Conservation (phyloP, 2,888 invertebrate species). For the Dynastes grantii region DNA sequence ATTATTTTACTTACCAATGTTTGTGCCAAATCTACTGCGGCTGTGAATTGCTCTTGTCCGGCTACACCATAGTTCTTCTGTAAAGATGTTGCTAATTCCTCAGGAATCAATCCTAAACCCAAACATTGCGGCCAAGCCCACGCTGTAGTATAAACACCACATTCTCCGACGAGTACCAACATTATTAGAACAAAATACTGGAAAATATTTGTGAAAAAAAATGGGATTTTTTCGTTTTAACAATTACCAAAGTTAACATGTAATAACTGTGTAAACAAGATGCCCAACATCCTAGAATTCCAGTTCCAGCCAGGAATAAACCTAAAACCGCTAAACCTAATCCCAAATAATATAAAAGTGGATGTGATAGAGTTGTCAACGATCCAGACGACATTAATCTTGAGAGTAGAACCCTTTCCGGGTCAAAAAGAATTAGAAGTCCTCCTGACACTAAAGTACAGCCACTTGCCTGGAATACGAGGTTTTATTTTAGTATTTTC, state of each 20-base stretch:
- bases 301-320: conserved; percentile 78
- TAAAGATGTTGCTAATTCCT: conserved; percentile 80
- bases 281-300: conserved; percentile 87
- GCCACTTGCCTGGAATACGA: conserved; percentile 78
- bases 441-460: conserved; percentile 81
- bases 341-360: conserved; percentile 84
- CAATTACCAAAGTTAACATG: conserved; percentile 79
- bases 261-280: conserved; percentile 83
- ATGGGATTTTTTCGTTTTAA: not conserved
- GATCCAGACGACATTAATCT: conserved; percentile 79
- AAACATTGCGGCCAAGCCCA: conserved; percentile 86
- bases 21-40: conserved; percentile 86
- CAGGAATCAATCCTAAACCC: conserved; percentile 80
- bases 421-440: conserved; percentile 81
- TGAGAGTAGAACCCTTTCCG: conserved; percentile 81
- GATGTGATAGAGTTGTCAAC: conserved; percentile 77
- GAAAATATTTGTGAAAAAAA: conserved; percentile 59
- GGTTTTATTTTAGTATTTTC: not conserved
- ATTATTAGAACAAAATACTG: conserved; percentile 83
- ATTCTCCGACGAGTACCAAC: conserved; percentile 79
- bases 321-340: conserved; percentile 81
- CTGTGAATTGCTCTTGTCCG: conserved; percentile 83
- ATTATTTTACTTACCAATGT: conserved; percentile 69
- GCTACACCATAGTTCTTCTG: conserved; percentile 86
- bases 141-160: conserved; percentile 80